phyloP scores from a whole-genome alignment of 2,797 vertebrate genomes.

The Cygnus olor region DNA sequence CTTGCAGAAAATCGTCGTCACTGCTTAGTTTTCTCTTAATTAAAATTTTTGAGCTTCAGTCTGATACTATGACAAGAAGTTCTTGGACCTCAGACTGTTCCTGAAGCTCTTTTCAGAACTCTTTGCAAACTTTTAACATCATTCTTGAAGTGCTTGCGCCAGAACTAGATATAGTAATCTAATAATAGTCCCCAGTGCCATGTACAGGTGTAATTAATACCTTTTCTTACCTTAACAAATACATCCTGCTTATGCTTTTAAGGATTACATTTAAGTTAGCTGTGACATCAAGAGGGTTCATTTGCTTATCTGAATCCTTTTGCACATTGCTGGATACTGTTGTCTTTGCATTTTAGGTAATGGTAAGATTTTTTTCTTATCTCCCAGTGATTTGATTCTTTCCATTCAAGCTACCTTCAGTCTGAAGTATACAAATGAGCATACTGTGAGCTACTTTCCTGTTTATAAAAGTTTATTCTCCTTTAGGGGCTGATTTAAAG shows the following conservation, averaged over 20 bases:
- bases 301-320: conserved; percentile 34
- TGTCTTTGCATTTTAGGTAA: neutral
- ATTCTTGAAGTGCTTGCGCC: neutral
- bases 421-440: neutral
- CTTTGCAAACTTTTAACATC: neutral
- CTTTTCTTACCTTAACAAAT: conserved; percentile 3
- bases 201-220: conserved; percentile 55
- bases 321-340: neutral
- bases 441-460: neutral
- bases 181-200: conserved; percentile 29
- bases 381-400: neutral
- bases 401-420: neutral
- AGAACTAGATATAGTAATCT: neutral
- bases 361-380: neutral
- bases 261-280: conserved; percentile 51
- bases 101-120: neutral
- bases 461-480: neutral
- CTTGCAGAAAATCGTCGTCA: conserved; percentile 2
- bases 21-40: neutral
- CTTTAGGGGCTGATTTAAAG: neutral
- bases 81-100: neutral
- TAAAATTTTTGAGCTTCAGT: neutral
- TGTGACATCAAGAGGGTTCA: neutral
- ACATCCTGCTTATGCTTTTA: conserved; percentile 28
- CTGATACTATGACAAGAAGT: neutral